Base-by-base conservation (phyloP, 2,797 vertebrate genomes). In the Sandelia bainsii region DNA sequence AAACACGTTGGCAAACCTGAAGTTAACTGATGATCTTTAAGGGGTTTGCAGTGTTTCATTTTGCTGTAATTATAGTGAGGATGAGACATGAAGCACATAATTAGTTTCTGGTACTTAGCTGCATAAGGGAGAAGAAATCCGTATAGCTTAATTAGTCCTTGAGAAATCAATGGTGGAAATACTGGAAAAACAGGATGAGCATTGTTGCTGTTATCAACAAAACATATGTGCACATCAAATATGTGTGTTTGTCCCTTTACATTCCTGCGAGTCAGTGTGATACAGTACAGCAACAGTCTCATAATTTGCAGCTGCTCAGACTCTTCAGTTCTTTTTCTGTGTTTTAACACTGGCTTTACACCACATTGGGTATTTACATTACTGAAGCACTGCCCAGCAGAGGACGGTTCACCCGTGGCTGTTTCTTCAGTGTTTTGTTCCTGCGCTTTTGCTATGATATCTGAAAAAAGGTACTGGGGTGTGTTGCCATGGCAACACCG, bases 401-500 rank as follows among this genome's bases (percentile, higher is more conserved):
- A 75, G 60, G 69, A 75, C 66, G 83, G 81, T 75, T 87, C 73
- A 69, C 73, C 42, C 17, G 62, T 46, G 70, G 58, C 75, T 78
- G 75, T 77, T 81, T 79, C 69, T 84, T 82, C 72, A 45, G 67
- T 77, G 79, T 88, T 90, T 90, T 88, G 83, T 92, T 90, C 65
- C 85, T 85, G 84, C 72, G 83, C 80, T 87, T 87, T 90, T 69
- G 76, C 86, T 82, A 84, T 89, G 89, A 91, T 89, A 89, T 89
- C 82, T 85, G 84, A 83, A 87, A 46, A 81, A 87, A 82, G 74
- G 79, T 86, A 89, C 90, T 39, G 64, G 87, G 84, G 87, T 89
- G 83, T 87, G 93, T 95, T 94, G 80, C 93, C 73, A 93, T 94
- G 85, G 93, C 91, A 94, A 94, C 93, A 85, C 87, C 68, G 82